Evolutionary conservation across 1,140 invertebrate species (phyloP).

Genomic region (Bathynomus jamesi): DNA sequence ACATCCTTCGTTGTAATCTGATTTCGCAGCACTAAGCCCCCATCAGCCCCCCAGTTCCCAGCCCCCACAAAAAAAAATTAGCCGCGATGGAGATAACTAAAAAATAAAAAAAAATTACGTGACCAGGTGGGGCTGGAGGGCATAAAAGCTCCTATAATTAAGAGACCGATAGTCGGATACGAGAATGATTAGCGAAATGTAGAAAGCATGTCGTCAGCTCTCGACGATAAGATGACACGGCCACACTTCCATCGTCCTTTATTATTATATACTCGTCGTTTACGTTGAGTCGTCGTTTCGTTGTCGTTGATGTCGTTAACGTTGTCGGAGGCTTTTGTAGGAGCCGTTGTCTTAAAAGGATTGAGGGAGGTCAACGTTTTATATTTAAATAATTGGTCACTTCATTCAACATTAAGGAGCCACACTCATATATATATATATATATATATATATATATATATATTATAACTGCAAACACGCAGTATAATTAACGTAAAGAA

Average conservation of each 20-base stretch:
- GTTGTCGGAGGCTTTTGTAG: too few relatives aligned
- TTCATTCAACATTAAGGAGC: too few relatives aligned
- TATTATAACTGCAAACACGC: too few relatives aligned
- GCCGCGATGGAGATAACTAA: not conserved
- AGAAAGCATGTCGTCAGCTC: not conserved
- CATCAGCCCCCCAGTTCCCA: not conserved
- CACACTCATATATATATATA: too few relatives aligned
- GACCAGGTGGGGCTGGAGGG: too few relatives aligned
- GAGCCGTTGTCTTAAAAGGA: too few relatives aligned
- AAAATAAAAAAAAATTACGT: not conserved
- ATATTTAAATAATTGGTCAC: too few relatives aligned
- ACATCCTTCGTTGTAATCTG: not conserved
- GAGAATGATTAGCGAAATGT: not conserved
- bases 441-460: too few relatives aligned
- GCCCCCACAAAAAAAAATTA: not conserved
- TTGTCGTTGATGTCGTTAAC: too few relatives aligned
- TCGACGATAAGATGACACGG: not conserved
- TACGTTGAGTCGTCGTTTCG: not conserved
- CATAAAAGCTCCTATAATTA: not conserved
- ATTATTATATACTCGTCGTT: not conserved
- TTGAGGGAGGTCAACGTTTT: too few relatives aligned
- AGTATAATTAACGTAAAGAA: too few relatives aligned
- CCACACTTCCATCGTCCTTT: not conserved
- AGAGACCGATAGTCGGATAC: not conserved
- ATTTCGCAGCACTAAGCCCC: not conserved